phyloP scores from a whole-genome alignment of 1,140 invertebrate genomes.

The Calephelis virginiensis region DNA sequence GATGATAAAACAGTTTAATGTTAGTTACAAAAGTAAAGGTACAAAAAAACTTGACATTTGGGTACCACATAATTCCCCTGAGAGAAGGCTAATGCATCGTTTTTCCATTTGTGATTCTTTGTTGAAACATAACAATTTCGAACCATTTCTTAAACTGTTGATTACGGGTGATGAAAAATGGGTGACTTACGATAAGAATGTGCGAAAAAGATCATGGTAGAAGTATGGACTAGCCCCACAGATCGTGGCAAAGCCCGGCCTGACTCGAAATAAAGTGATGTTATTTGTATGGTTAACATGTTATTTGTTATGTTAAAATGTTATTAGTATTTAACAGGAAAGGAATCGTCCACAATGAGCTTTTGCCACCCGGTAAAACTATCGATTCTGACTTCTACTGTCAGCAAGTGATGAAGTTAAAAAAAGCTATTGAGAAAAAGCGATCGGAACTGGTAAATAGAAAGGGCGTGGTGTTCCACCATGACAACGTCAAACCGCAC shows the following conservation, averaged over 20 bases:
- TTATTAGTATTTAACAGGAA: too few relatives aligned
- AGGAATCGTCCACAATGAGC: slow-evolving; percentile 15
- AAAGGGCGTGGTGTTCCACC: slow-evolving; percentile 14
- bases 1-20: too few relatives aligned
- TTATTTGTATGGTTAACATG: slow-evolving; percentile 20
- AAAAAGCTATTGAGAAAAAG: neutral
- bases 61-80: too few relatives aligned
- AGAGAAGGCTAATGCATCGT: too few relatives aligned
- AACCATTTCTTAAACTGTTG: too few relatives aligned
- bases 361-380: slow-evolving; percentile 11
- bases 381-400: slow-evolving; percentile 17
- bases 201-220: slow-evolving; percentile 5
- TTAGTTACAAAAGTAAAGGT: too few relatives aligned
- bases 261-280: slow-evolving; percentile 19
- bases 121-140: too few relatives aligned
- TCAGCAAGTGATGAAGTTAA: neutral
- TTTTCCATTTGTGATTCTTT: too few relatives aligned
- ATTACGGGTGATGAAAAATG: too few relatives aligned
- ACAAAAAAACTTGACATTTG: too few relatives aligned
- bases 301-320: slow-evolving; percentile 17
- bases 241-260: slow-evolving; percentile 1
- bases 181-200: too few relatives aligned
- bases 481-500: slow-evolving; percentile 19
- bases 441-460: slow-evolving; percentile 2
- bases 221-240: neutral